Percentiles rank a stretch among this genome's conserved stretches.
These are phyloP conservation scores for Plectrocnemia conspersa DNA, from an alignment of 1,140 invertebrate species.

Conservation along the genomic window DNA sequence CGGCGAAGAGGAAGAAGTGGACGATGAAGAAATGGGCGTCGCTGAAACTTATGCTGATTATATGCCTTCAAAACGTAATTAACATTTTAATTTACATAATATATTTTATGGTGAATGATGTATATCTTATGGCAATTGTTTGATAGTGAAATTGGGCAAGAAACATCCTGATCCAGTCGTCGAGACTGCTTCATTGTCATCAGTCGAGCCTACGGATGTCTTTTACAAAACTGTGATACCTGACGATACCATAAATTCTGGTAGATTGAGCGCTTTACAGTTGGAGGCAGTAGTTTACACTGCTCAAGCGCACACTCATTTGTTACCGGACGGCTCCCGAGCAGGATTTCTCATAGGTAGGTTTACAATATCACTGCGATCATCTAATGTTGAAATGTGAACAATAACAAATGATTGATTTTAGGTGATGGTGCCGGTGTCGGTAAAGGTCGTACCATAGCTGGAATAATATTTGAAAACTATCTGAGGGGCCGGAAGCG, in stretches of 20 bases:
- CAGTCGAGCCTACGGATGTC: constrained; percentile 92
- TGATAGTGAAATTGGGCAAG: constrained; percentile 82
- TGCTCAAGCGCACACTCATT: constrained; percentile 91
- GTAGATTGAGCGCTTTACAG: constrained; percentile 90
- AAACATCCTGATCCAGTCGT: constrained; percentile 99
- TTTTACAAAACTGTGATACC: constrained; percentile 86
- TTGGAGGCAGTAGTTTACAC: constrained; percentile 96
- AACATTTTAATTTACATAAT: constrained; percentile 23
- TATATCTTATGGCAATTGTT: too few relatives aligned
- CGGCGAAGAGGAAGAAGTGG: constrained; percentile 76
- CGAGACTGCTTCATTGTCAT: constrained; percentile 95
- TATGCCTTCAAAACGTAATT: constrained; percentile 89
- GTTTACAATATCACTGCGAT: constrained; percentile 16
- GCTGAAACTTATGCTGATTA: constrained; percentile 98
- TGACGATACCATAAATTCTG: constrained; percentile 76
- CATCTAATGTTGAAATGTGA: background rate
- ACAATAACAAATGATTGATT: constrained; percentile 11
- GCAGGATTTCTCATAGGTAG: constrained; percentile 93
- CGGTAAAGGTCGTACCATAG: constrained; percentile 97
- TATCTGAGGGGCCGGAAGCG: constrained; percentile 89
- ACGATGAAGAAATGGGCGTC: constrained; percentile 95
- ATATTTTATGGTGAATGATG: constrained; percentile 16
- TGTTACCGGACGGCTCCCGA: constrained; percentile 82
- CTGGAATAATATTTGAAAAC: constrained; percentile 98
- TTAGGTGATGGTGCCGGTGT: constrained; percentile 97